Evolutionary conservation across 2,888 invertebrate species (phyloP).

Genomic region (Hyposoter dolosus): DNA sequence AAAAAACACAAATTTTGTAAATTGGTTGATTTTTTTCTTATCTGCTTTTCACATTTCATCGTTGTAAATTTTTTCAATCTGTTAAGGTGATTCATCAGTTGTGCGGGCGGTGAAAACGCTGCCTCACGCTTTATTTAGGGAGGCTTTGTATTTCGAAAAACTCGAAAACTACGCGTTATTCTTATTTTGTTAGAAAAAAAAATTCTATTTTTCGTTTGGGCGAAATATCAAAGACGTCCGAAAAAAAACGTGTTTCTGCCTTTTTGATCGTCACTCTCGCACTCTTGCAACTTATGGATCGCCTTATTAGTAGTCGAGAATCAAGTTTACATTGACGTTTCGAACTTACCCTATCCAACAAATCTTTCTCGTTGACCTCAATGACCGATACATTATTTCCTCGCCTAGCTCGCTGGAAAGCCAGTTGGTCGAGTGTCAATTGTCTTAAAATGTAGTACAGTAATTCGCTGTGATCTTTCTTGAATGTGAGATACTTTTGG

Average conservation of each 20-base stretch:
- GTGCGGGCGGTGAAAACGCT: too few species aligned
- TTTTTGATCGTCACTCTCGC: too few species aligned
- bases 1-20: constrained; percentile 58
- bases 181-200: too few species aligned
- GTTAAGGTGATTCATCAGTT: too few species aligned
- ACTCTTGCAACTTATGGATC: too few species aligned
- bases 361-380: constrained; percentile 94
- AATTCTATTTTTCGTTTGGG: too few species aligned
- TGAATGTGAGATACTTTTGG: constrained; percentile 96
- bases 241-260: too few species aligned
- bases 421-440: constrained; percentile 95
- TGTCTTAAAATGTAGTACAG: constrained; percentile 97
- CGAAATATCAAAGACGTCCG: too few species aligned
- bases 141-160: too few species aligned
- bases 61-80: background rate
- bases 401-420: constrained; percentile 91
- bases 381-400: constrained; percentile 90
- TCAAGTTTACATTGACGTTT: background rate
- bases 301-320: constrained; percentile 9
- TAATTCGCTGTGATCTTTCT: constrained; percentile 98
- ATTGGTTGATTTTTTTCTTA: background rate
- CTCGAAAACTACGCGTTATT: too few species aligned
- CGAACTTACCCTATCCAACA: constrained; percentile 88
- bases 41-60: constrained; percentile 6
- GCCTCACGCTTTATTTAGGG: too few species aligned